These are phyloP conservation scores for Leptinotarsa defecta DNA, from an alignment of 1,140 invertebrate species.

Conservation along the genomic window DNA sequence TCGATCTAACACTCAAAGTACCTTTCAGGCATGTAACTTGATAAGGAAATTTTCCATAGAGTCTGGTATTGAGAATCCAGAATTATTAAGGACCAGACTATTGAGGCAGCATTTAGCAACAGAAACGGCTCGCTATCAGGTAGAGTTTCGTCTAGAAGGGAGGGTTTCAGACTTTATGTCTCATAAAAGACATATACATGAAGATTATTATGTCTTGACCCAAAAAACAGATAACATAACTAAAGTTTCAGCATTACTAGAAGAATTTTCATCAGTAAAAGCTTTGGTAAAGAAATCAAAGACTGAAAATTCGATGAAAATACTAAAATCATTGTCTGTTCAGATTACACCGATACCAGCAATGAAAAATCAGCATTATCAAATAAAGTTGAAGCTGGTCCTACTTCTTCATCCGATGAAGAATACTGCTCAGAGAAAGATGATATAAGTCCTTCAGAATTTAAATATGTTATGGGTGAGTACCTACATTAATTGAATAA, in stretches of 20 bases:
- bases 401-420: not conserved
- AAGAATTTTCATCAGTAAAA: too few relatives aligned
- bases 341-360: not conserved
- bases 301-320: too few relatives aligned
- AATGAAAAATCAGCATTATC: not conserved
- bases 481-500: too few relatives aligned
- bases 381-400: not conserved
- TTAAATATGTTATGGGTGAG: not conserved
- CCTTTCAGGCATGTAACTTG: constrained; percentile 11
- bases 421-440: not conserved
- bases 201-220: too few relatives aligned
- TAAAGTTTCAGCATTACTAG: too few relatives aligned
- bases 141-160: constrained; percentile 9
- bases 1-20: not conserved
- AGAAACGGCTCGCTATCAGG: constrained; percentile 3
- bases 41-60: not conserved
- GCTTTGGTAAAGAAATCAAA: too few relatives aligned
- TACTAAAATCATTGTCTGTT: not conserved
- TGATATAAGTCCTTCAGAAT: not conserved
- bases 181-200: not conserved
- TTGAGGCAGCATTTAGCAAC: constrained; percentile 12
- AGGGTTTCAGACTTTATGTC: constrained; percentile 18
- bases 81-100: constrained; percentile 8
- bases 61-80: not conserved
- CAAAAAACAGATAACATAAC: too few relatives aligned